Percentiles rank a stretch among this genome's conserved stretches.
phyloP scores from a whole-genome alignment of 1,140 invertebrate genomes.

The Drosophila suzukii region DNA sequence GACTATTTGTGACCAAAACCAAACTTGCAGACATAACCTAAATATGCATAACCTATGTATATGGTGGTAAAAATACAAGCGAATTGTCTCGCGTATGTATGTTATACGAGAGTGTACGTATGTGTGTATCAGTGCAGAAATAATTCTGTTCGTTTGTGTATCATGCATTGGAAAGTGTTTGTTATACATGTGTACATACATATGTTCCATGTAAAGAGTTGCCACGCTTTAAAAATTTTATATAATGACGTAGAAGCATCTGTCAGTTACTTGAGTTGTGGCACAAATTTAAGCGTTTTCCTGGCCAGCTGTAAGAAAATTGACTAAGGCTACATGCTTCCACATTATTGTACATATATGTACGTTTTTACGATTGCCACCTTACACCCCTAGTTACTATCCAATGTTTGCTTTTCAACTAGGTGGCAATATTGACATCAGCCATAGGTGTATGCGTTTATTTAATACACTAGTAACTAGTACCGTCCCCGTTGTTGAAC shows the following conservation, averaged over 20 bases:
- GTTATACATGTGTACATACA: conserved; percentile 12
- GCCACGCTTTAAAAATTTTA: conserved; percentile 63
- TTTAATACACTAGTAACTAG: conserved; percentile 57
- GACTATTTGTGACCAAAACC: not conserved
- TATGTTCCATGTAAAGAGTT: conserved; percentile 44
- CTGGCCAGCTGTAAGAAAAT: not conserved
- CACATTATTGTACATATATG: not conserved
- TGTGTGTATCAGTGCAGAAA: conserved; percentile 6
- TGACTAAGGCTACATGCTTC: not conserved
- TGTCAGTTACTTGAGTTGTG: not conserved
- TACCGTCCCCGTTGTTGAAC: conserved; percentile 63
- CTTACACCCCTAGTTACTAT: not conserved
- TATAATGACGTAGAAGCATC: conserved; percentile 41
- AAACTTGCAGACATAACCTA: conserved; percentile 9
- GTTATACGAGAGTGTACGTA: not conserved
- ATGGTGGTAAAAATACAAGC: conserved; percentile 3
- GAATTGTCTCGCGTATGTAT: not conserved
- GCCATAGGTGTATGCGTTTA: conserved; percentile 36
- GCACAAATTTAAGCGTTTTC: not conserved
- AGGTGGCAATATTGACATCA: conserved; percentile 61
- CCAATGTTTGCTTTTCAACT: conserved; percentile 1
- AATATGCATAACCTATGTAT: conserved; percentile 11
- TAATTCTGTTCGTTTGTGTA: conserved; percentile 10
- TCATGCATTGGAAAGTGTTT: conserved; percentile 16
- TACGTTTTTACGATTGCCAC: not conserved